Conservation (phyloP, 2,113 vertebrate genomes). For the Brienomyrus brachyistius region DNA sequence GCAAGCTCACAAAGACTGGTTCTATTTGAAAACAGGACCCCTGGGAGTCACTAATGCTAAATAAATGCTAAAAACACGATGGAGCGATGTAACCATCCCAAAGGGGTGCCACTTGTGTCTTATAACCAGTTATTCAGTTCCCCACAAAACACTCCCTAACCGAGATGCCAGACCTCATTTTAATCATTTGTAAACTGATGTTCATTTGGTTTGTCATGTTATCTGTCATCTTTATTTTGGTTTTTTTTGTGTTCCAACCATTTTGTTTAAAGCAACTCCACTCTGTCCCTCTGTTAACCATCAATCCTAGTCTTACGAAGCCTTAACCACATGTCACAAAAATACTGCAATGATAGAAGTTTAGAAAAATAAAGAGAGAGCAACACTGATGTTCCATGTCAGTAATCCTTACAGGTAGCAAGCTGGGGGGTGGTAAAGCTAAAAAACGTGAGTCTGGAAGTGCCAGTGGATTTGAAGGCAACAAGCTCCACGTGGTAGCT, state of each 20-base stretch:
- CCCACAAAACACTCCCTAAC: not conserved
- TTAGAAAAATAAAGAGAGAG: not conserved
- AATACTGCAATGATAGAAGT: not conserved
- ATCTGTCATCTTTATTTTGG: not conserved
- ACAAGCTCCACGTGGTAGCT: conserved; percentile 52
- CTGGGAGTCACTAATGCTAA: not conserved
- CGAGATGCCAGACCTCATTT: not conserved
- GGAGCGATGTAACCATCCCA: not conserved
- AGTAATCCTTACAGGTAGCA: conserved; percentile 31
- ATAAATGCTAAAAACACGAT: not conserved
- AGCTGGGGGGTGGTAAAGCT: conserved; percentile 49
- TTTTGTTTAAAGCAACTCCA: not conserved
- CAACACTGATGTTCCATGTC: not conserved
- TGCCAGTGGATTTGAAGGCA: conserved; percentile 55
- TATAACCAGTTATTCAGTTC: not conserved
- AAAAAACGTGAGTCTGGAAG: conserved; percentile 41
- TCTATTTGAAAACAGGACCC: not conserved
- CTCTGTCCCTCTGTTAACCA: not conserved
- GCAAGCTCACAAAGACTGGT: not conserved
- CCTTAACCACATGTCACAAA: not conserved
- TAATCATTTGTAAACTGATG: not conserved
- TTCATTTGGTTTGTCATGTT: not conserved
- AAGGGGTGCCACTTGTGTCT: not conserved
- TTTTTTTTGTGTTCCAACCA: not conserved
- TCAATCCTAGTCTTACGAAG: not conserved